Conservation (phyloP, 2,888 invertebrate species). For the Itoplectis maculator region DNA sequence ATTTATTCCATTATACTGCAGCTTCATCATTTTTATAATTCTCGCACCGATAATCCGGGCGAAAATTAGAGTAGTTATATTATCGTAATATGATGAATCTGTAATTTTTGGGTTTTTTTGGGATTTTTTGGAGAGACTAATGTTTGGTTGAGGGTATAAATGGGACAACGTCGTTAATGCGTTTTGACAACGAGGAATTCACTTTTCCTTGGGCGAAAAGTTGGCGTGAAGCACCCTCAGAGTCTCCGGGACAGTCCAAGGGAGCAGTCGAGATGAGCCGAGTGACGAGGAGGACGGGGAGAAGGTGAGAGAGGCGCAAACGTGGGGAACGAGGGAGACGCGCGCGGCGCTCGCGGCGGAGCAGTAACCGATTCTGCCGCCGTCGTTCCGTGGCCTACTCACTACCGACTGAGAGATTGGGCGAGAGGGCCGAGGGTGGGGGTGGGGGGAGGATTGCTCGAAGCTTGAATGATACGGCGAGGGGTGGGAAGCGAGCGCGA, state of each 20-base stretch:
- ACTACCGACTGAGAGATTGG: slow-evolving; percentile 26
- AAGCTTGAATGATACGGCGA: slow-evolving; percentile 57
- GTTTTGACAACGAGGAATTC: not conserved
- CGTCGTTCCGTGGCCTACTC: slow-evolving; percentile 16
- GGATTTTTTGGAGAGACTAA: not conserved
- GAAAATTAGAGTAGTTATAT: too few relatives aligned
- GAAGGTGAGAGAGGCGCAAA: slow-evolving; percentile 28
- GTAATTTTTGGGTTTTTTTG: not conserved
- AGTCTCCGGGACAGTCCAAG: not conserved
- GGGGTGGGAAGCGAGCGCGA: slow-evolving; percentile 24
- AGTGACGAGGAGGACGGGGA: slow-evolving; percentile 1
- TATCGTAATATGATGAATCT: too few relatives aligned
- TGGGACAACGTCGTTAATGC: not conserved
- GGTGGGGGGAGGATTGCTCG: slow-evolving; percentile 14
- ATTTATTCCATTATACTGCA: too few relatives aligned
- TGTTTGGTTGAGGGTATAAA: not conserved
- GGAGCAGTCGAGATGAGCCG: not conserved
- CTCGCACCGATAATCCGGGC: too few relatives aligned
- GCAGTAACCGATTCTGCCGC: slow-evolving; percentile 50
- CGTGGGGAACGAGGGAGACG: slow-evolving; percentile 9
- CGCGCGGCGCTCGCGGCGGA: slow-evolving; percentile 42
- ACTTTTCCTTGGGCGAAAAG: not conserved
- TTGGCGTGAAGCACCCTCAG: not conserved
- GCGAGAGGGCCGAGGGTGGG: slow-evolving; percentile 26
- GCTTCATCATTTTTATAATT: too few relatives aligned